phyloP scores from a whole-genome alignment of 2,888 invertebrate genomes.

The Choreutis nemorana region DNA sequence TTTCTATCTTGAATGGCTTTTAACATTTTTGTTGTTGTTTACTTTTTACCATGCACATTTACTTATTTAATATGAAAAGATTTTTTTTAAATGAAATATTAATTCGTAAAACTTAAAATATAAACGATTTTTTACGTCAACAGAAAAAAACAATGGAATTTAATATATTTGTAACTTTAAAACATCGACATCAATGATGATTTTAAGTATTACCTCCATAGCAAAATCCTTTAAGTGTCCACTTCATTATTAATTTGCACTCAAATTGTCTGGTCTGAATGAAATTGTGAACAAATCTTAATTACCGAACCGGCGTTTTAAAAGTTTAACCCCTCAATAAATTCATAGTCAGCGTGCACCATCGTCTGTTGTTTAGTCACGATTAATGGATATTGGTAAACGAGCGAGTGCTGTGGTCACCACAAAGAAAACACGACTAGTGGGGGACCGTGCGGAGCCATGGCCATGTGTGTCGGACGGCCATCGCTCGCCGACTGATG shows the following conservation, averaged over 20 bases:
- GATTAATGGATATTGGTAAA: no score
- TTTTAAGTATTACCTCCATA: constrained; percentile 47
- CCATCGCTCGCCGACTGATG: constrained; percentile 58
- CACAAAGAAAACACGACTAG: constrained; percentile 35
- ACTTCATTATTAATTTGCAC: constrained; percentile 45
- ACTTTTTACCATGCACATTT: constrained; percentile 4
- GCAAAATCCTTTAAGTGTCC: constrained; percentile 54
- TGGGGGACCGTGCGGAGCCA: constrained; percentile 26
- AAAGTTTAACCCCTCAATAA: constrained; percentile 10
- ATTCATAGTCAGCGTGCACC: constrained; percentile 5
- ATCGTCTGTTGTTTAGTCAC: no score
- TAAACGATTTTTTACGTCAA: no score
- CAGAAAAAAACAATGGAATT: no score
- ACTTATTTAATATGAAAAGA: no score
- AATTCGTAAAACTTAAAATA: no score
- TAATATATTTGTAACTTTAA: no score
- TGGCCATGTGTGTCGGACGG: constrained; percentile 39
- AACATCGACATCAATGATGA: no score
- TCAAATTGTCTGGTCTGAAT: constrained; percentile 34
- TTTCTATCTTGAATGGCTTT: constrained; percentile 3
- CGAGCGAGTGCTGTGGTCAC: constrained; percentile 27
- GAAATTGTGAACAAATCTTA: no score
- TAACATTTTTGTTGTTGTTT: constrained; percentile 6
- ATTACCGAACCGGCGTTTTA: no score
- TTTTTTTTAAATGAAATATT: no score